These are phyloP conservation scores for Apodemus agrarius DNA, from an alignment of 2,797 vertebrate species.

Conservation along the genomic window DNA sequence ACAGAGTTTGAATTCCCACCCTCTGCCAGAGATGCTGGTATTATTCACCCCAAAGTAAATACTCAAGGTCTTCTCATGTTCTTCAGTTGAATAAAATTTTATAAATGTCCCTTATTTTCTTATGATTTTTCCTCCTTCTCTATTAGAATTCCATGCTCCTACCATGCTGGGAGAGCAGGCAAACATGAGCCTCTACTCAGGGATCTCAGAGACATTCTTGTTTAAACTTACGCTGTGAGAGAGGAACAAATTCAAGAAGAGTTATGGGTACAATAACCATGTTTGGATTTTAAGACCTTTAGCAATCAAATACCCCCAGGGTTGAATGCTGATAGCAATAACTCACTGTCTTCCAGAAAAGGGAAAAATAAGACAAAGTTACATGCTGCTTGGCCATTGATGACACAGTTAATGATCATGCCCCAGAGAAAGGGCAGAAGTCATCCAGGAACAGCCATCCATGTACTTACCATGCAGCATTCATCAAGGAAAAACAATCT, in stretches of 20 bases:
- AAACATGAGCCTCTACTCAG: background rate
- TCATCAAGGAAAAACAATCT: background rate
- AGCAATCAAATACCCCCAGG: conserved; percentile 50
- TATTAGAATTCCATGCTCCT: background rate
- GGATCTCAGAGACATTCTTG: background rate
- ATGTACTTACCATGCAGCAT: background rate
- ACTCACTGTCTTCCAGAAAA: conserved; percentile 58
- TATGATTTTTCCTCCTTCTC: background rate
- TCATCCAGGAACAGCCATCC: background rate
- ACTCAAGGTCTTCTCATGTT: background rate
- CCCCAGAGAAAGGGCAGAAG: background rate
- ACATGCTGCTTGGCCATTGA: background rate
- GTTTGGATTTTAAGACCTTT: conserved; percentile 66
- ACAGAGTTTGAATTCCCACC: background rate
- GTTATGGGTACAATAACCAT: conserved; percentile 51
- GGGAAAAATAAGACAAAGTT: conserved; percentile 52
- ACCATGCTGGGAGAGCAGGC: background rate
- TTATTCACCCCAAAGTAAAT: background rate
- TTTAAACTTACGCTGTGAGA: conserved; percentile 23
- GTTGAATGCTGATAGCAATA: conserved; percentile 38
- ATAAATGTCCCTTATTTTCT: background rate
- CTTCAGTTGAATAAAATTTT: conserved; percentile 26
- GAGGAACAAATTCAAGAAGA: conserved; percentile 43
- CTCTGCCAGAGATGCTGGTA: background rate
- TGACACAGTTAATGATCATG: background rate